phyloP scores from a whole-genome alignment of 2,888 invertebrate species.

The Poecilus cupreus region DNA sequence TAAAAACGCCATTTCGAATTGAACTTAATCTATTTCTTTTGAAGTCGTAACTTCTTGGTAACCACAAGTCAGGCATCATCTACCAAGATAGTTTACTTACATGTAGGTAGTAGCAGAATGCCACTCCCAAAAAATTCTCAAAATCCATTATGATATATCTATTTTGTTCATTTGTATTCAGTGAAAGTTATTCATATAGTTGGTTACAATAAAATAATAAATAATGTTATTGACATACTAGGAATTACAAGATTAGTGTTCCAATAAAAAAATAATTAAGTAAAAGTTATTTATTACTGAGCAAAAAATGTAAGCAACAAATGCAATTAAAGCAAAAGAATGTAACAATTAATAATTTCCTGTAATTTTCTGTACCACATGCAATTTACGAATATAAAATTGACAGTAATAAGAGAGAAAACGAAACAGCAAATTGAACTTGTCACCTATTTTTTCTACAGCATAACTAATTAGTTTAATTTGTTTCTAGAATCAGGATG shows the following conservation, averaged over 20 bases:
- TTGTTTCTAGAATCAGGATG: constrained; percentile 77
- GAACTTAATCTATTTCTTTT: no score
- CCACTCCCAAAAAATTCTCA: no score
- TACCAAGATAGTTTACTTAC: no score
- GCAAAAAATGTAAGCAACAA: neutral
- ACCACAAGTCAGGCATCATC: no score
- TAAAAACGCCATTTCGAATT: no score
- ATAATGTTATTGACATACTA: neutral
- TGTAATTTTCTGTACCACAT: neutral
- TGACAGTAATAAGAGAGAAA: constrained; percentile 10
- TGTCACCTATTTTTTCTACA: no score
- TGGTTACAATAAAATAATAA: neutral
- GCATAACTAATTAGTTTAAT: neutral
- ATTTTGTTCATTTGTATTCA: neutral
- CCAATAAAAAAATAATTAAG: neutral
- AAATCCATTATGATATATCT: no score
- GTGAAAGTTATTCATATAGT: neutral
- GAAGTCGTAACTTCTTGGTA: no score
- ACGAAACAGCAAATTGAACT: neutral
- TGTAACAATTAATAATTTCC: constrained; percentile 6
- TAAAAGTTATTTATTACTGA: neutral
- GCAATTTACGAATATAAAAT: neutral
- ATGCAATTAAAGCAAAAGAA: constrained; percentile 2
- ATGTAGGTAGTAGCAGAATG: no score
- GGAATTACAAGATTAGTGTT: neutral